A percentile compares a stretch with the other conserved stretches of the same genome.
Evolutionary conservation across 2,888 invertebrate genomes (phyloP).

Genomic region (Philereme vetulata): DNA sequence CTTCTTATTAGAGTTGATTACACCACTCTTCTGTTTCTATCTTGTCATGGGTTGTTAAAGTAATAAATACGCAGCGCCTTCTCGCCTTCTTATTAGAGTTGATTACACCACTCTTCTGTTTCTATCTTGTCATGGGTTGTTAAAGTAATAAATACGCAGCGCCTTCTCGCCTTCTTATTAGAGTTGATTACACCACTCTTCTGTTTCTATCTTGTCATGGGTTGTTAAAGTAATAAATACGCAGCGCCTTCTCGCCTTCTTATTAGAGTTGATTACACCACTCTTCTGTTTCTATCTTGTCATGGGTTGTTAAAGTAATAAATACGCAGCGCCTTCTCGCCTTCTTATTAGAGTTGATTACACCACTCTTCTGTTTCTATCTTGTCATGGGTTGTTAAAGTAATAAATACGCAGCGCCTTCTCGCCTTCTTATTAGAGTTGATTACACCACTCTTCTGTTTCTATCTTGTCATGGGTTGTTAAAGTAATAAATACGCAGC

Average conservation of each 20-base stretch:
- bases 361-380: constrained; percentile 74
- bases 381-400: constrained; percentile 73
- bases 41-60: constrained; percentile 73
- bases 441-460: constrained; percentile 75
- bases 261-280: constrained; percentile 77
- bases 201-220: constrained; percentile 74
- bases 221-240: constrained; percentile 71
- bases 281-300: constrained; percentile 74
- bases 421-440: constrained; percentile 77
- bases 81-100: constrained; percentile 77
- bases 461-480: constrained; percentile 74
- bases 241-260: constrained; percentile 75
- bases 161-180: constrained; percentile 78
- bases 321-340: constrained; percentile 74
- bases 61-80: constrained; percentile 70
- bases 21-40: constrained; percentile 74
- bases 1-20: constrained; percentile 78
- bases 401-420: constrained; percentile 70
- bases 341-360: constrained; percentile 78
- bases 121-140: constrained; percentile 74
- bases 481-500: constrained; percentile 69
- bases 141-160: constrained; percentile 69
- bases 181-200: constrained; percentile 74
- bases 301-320: constrained; percentile 70
- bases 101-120: constrained; percentile 75